Evolutionary conservation across 2,888 invertebrate genomes (phyloP), one percentile per base, ranked within the genome.

Genomic region (Neoitamus cyanurus): DNA sequence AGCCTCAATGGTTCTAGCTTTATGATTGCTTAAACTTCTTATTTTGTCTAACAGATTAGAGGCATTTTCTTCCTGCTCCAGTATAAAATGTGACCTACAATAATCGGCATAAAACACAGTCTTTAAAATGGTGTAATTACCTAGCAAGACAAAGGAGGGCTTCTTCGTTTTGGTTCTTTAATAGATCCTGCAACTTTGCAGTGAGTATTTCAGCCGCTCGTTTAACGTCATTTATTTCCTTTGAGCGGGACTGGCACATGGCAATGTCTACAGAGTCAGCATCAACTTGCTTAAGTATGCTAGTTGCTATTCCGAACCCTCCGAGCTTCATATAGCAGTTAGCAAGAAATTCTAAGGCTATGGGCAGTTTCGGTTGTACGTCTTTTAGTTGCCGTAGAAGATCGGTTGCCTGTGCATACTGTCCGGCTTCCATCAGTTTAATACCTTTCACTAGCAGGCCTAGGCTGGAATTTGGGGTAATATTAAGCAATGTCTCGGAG

Each of bases 371-470:
- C 0, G 92, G 91, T 86, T 92, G 91, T 36, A 89, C 86, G 28
- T 87, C 86, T 84, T 92, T 90, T 0, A 92, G 90, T 88, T 90
- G 89, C 73, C 91, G 90, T 13, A 93, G 89, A 86, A 92, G 87
- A 84, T 93, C 92, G 86, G 92, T 91, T 0, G 95, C 93, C 86
- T 93, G 92, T 25, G 93, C 88, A 87, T 93, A 93, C 84, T 93
- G 91, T 28, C 92, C 90, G 73, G 92, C 90, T 20, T 92, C 90
- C 89, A 92, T 93, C 20, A 91, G 89, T 83, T 93, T 89, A 85
- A 94, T 93, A 42, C 94, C 93, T 90, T 93, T 93, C 2, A 95
- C 92, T 69, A 95, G 91, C 36, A 93, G 89, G 1, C 93, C 95
- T 88, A 94, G 92, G 87, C 93, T 92, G 0, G 95, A 95, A 86